A percentile compares a stretch with the other conserved stretches of the same genome.
Conservation (phyloP, 2,113 vertebrate genomes). For the Zosterops lateralis region DNA sequence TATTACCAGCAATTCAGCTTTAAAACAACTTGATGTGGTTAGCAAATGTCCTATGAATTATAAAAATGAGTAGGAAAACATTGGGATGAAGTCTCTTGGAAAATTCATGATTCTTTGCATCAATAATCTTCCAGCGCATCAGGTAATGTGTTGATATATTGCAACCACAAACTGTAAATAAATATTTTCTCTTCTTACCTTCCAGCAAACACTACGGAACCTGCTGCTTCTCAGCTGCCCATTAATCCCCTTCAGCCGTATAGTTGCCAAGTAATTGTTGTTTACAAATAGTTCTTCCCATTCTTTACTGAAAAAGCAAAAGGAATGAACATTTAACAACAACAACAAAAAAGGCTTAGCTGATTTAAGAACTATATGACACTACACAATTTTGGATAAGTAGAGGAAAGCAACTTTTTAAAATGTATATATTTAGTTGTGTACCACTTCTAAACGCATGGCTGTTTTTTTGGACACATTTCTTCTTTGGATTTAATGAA, state of each 20-base stretch:
- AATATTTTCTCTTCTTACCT: conserved; percentile 88
- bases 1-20: conserved; percentile 27
- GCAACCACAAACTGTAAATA: conserved; percentile 83
- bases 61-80: conserved; percentile 61
- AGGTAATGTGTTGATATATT: conserved; percentile 78
- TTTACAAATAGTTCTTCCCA: conserved; percentile 99
- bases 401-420: conserved; percentile 67
- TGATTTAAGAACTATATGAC: conserved; percentile 62
- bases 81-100: conserved; percentile 61
- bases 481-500: conserved; percentile 84
- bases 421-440: conserved; percentile 75
- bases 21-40: conserved; percentile 44
- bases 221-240: conserved; percentile 91
- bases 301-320: conserved; percentile 85
- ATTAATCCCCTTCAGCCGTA: conserved; percentile 97
- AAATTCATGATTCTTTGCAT: conserved; percentile 72
- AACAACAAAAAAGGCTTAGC: conserved; percentile 24
- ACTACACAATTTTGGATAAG: conserved; percentile 58
- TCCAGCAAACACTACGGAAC: conserved; percentile 91
- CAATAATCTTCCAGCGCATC: conserved; percentile 73
- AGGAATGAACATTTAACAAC: conserved; percentile 60
- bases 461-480: conserved; percentile 83
- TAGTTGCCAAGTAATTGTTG: conserved; percentile 98
- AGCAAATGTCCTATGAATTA: conserved; percentile 71
- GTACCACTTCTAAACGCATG: conserved; percentile 76